Base-by-base conservation (phyloP, 2,888 invertebrate species). In the Leptinotarsa rubiginosa region DNA sequence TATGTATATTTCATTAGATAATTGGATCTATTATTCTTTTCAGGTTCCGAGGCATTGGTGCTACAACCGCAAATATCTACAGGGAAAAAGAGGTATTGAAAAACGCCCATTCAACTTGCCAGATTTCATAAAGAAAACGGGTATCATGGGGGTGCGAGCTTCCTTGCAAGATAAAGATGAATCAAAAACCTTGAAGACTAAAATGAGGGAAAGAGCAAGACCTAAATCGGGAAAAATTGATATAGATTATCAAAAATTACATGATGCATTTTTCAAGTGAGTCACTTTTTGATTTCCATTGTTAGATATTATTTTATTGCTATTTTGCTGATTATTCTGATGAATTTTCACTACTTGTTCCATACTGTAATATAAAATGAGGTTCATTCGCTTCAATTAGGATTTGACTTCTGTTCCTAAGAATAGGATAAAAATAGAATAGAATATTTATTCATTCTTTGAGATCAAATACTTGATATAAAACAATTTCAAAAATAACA, bases 141-240 rank as follows among this genome's bases (percentile, higher is more conserved):
- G 99, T n/a, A 99, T 99, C 79, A 98, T 98, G 94, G 99, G 99
- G 89, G 99, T 99, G 99, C 90, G 99, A 56, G 98, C 98, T 52
- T 98, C 99, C 0, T 90, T 99, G 22, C 97, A 97, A 85, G 99
- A 99, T 86, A 98, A 99, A 83, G 98, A 98, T 84, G 98, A 98
- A 84, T 93, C 95, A 41, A 97, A 97, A 85, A 96, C 97, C 0
- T 88, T 98, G 1, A 99, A 99, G 86, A 95, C 98, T 0, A 99
- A 98, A 89, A 98, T 98, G 98, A 90, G 99, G 22, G 99, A 99
- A 87, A 92, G 97, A 76, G 94, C 98, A 0, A 91, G 99, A 25
- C 99, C 99, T 0, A 99, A 99, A 88, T 92, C 99, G 84, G 99
- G 99, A 49, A 99, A 99, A 90, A 99, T 99, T 83, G 99, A 99